These are phyloP conservation scores for Drosophila paramelanica DNA, from an alignment of 2,888 invertebrate species.

Conservation along the genomic window DNA sequence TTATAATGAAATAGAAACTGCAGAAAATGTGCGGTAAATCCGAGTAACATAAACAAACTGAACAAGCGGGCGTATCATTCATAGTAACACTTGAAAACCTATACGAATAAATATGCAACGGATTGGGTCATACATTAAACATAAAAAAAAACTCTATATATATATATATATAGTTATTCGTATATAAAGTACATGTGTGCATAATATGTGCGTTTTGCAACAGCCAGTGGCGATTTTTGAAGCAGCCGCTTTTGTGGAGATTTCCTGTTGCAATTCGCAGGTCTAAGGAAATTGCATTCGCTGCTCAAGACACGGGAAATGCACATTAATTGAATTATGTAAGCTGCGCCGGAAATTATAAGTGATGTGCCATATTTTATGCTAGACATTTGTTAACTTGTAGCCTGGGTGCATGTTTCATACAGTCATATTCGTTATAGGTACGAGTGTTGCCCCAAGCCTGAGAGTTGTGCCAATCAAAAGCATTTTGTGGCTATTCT, in stretches of 20 bases:
- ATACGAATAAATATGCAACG: slow-evolving; percentile 39
- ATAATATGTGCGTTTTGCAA: slow-evolving; percentile 39
- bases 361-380: slow-evolving; percentile 76
- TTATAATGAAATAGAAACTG: slow-evolving; percentile 8
- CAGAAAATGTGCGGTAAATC: slow-evolving; percentile 11
- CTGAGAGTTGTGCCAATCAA: slow-evolving; percentile 58
- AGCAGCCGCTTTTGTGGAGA: slow-evolving; percentile 45
- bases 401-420: slow-evolving; percentile 14
- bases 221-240: slow-evolving; percentile 47
- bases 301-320: slow-evolving; percentile 60
- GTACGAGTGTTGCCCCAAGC: slow-evolving; percentile 28
- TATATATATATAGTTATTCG: slow-evolving; percentile 1
- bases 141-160: slow-evolving; percentile 3
- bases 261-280: slow-evolving; percentile 48
- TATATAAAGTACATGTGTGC: not conserved
- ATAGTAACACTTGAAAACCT: slow-evolving; percentile 40
- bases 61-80: slow-evolving; percentile 40
- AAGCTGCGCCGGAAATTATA: slow-evolving; percentile 72
- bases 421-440: slow-evolving; percentile 34
- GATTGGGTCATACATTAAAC: slow-evolving; percentile 22
- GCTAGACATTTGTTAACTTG: slow-evolving; percentile 28
- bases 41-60: slow-evolving; percentile 16
- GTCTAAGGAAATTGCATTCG: slow-evolving; percentile 51
- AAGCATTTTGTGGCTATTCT: slow-evolving; percentile 54
- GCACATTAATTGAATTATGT: slow-evolving; percentile 75